Evolutionary conservation across 2,113 vertebrate genomes (phyloP).

Genomic region (Phylloscopus whistleri): DNA sequence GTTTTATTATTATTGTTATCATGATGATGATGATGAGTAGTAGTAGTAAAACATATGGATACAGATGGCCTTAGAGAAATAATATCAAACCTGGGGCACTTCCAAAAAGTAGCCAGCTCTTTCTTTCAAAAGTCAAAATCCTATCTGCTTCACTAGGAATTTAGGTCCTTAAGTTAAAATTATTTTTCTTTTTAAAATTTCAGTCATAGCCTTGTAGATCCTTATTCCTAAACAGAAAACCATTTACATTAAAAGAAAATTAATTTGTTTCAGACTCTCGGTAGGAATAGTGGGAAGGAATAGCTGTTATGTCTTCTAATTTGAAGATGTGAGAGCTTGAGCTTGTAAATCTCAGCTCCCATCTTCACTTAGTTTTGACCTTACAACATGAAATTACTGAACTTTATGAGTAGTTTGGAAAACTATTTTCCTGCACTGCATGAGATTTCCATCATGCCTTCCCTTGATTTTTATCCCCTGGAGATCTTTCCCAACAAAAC

Average conservation of each 20-base stretch:
- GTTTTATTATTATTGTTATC: background rate
- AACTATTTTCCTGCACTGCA: background rate
- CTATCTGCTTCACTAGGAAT: background rate
- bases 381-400: background rate
- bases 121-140: background rate
- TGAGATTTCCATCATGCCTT: background rate
- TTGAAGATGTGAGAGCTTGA: background rate
- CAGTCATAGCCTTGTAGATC: background rate
- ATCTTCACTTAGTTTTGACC: background rate
- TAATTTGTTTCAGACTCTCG: background rate
- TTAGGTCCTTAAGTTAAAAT: background rate
- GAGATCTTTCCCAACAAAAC: background rate
- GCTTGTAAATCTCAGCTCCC: background rate
- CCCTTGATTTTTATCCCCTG: background rate
- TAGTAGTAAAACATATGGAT: background rate
- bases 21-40: background rate
- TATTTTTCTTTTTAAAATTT: background rate
- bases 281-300: background rate
- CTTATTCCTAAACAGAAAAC: background rate
- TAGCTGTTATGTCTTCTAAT: background rate
- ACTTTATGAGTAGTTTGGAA: background rate
- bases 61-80: background rate
- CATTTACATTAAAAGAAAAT: background rate
- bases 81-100: background rate
- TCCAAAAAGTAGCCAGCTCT: background rate